These are phyloP conservation scores for Turritopsis dohrnii DNA, from an alignment of 30 jellyfish, hydroid and myxozoan genomes.

Conservation along the genomic window DNA sequence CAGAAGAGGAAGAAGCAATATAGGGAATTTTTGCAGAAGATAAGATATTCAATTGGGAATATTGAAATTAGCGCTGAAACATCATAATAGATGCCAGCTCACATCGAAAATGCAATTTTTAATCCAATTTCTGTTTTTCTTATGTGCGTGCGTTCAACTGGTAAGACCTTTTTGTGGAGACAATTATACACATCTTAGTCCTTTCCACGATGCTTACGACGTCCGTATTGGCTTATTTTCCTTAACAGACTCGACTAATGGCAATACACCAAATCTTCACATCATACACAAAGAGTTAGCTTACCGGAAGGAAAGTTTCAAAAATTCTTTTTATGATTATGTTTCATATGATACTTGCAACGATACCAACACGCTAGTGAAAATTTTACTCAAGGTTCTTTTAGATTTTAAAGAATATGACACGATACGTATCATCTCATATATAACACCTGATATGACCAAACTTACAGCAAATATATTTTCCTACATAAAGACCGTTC, in stretches of 20 bases:
- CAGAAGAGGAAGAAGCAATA: background rate
- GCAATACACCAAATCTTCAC: background rate
- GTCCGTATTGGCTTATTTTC: background rate
- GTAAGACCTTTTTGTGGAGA: background rate
- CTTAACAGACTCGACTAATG: background rate
- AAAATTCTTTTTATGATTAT: background rate
- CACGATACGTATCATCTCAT: background rate
- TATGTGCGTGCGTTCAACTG: background rate
- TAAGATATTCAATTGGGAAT: background rate
- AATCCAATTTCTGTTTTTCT: background rate
- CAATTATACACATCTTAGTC: background rate
- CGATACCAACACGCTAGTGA: background rate
- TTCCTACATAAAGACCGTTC: background rate
- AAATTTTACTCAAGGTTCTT: background rate
- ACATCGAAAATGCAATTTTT: background rate
- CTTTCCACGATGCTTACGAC: background rate
- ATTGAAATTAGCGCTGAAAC: background rate
- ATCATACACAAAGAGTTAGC: background rate
- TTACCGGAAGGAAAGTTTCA: background rate
- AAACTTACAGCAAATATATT: background rate
- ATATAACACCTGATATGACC: background rate
- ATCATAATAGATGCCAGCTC: background rate
- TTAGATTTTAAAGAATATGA: background rate
- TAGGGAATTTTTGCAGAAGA: background rate
- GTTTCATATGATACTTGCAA: background rate